Evolutionary conservation across 2,113 vertebrate genomes (phyloP).

Genomic region (Suncus etruscus): DNA sequence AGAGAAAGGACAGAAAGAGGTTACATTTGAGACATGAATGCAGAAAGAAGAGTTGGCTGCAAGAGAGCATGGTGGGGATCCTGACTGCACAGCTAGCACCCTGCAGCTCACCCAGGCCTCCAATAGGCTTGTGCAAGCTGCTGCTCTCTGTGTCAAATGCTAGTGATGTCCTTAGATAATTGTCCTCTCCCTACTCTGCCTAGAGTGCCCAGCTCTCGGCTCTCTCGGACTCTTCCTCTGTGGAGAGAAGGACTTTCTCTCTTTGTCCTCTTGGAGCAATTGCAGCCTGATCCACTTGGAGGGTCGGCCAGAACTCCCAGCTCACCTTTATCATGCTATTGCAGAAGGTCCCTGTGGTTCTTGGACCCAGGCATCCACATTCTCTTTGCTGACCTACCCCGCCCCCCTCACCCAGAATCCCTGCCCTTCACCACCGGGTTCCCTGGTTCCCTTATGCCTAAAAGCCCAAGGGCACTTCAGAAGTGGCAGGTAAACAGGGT

Average conservation of each 20-base stretch:
- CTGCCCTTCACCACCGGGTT: not conserved
- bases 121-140: no score
- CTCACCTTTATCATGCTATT: not conserved
- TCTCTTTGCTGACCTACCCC: fast-evolving
- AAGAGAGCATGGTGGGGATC: not conserved
- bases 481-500: no score
- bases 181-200: no score
- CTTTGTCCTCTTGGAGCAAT: not conserved
- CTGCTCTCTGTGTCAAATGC: no score
- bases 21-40: not conserved
- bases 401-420: fast-evolving
- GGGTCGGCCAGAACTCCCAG: not conserved
- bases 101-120: fast-evolving
- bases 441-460: no score
- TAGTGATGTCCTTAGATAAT: no score
- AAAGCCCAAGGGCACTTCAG: not conserved
- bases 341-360: not conserved
- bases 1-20: not conserved
- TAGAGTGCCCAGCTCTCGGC: no score
- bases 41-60: not conserved
- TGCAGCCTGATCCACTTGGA: not conserved
- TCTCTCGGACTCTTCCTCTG: not conserved
- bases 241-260: not conserved
- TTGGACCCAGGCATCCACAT: no score
- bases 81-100: fast-evolving